Evolutionary conservation across 1,140 invertebrate genomes (phyloP).

Genomic region (Hyles vespertilio): DNA sequence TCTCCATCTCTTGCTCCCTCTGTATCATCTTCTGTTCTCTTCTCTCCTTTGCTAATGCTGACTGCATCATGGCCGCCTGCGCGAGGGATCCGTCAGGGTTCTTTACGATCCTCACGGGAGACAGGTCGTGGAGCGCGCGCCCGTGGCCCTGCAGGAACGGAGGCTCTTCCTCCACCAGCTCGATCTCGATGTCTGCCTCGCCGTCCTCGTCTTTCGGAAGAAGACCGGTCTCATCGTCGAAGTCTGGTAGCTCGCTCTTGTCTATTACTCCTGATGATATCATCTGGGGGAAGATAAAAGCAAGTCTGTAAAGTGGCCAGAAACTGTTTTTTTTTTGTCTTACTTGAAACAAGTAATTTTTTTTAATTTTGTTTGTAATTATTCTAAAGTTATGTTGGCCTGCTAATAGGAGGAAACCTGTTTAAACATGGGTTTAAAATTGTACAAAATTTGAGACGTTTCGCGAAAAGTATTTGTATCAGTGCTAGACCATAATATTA

Average conservation of each 20-base stretch:
- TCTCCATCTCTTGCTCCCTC: constrained; percentile 93
- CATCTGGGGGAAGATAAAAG: constrained; percentile 76
- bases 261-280: constrained; percentile 89
- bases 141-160: constrained; percentile 96
- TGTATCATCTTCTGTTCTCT: constrained; percentile 95
- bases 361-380: too few species aligned
- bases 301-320: background rate
- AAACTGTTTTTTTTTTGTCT: background rate
- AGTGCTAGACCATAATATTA: too few species aligned
- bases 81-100: constrained; percentile 97
- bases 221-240: constrained; percentile 92
- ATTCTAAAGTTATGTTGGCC: too few species aligned
- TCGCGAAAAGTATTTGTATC: too few species aligned
- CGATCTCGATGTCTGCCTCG: constrained; percentile 99
- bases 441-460: too few species aligned
- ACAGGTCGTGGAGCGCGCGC: constrained; percentile 92
- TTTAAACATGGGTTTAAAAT: too few species aligned
- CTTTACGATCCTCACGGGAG: constrained; percentile 98
- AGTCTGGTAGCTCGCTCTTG: constrained; percentile 93
- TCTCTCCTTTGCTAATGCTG: constrained; percentile 96
- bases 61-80: constrained; percentile 99
- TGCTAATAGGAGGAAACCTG: too few species aligned
- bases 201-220: constrained; percentile 93
- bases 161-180: constrained; percentile 98
- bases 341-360: background rate